Evolutionary conservation across 1,140 invertebrate species (phyloP), one percentile per base, ranked within the genome.

Genomic region (Aphelinus atriplicis): DNA sequence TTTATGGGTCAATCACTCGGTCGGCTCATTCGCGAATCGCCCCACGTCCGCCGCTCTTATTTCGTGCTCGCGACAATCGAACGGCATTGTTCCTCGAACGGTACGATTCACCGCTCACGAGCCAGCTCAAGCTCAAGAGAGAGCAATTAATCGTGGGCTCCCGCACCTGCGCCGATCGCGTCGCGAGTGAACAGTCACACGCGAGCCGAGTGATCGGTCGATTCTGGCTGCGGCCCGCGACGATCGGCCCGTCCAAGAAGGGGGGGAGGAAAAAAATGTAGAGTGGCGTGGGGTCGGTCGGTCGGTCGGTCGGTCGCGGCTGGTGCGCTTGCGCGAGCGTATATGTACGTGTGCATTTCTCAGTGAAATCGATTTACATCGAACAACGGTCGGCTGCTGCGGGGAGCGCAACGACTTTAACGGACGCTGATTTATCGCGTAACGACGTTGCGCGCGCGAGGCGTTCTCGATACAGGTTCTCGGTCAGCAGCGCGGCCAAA

Each of bases 401-500:
- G 5, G 7, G 7, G 3, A 62, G 67, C 55, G 51, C 79, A 78
- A 81, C 79, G 80, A 81, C 80, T 79, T 83, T 86, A 84, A 85
- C 82, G 82, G 84, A 83, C 83, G 80, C 82, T 84, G 84, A 84
- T 85, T 88, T 87, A 87, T 87, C 85, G 82, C 84, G 82, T 85
- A 87, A 88, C 86, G 86, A 86, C 82, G 82, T 85, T 26, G 26
- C 26, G 26, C 26, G 26, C 26, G 26, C 82, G 51, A 84, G 81
- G 80, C 82, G 84, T 85, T 88, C 84, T 82, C 84, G 81, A 88
- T 85, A 83, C 81, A 80, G 78, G 81, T 84, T 87, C 83, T 87
- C 85, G 86, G 86, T 88, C 86, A 88, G 86, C 81, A 83, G 83
- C 82, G 81, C 83, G 82, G 78, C 77, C 80, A 80, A 83, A 84